phyloP scores from a whole-genome alignment of 1,140 invertebrate genomes.

The Ericerus pela region DNA sequence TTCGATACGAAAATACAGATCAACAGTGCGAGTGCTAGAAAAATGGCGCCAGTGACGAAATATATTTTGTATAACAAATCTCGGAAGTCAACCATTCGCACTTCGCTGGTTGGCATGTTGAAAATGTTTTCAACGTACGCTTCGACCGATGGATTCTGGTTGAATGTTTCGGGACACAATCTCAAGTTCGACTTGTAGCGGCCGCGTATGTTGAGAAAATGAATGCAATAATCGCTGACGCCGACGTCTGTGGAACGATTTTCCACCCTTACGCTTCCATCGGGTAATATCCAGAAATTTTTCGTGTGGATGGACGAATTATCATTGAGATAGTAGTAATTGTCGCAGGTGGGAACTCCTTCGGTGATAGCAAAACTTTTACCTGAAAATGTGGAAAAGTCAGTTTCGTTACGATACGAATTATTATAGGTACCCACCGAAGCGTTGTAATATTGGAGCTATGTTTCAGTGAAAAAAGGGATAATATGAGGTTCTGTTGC shows the following conservation, averaged over 20 bases:
- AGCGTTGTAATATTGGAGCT: too few species aligned
- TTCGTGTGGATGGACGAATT: neutral
- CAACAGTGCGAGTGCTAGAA: constrained; percentile 19
- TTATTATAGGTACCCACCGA: too few species aligned
- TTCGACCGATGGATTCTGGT: too few species aligned
- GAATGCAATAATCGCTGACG: neutral
- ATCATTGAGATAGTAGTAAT: neutral
- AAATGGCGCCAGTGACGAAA: constrained; percentile 18
- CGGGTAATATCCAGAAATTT: neutral
- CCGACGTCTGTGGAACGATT: neutral
- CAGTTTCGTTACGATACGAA: too few species aligned
- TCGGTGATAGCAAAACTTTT: too few species aligned
- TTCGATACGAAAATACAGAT: constrained; percentile 21
- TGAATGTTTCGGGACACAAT: too few species aligned
- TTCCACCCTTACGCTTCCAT: neutral
- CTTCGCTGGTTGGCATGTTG: neutral
- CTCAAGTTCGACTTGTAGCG: neutral
- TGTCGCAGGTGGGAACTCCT: too few species aligned
- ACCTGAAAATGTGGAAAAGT: too few species aligned
- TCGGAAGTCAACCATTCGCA: neutral
- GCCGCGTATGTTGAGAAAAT: neutral
- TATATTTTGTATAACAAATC: constrained; percentile 17
- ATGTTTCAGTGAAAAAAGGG: too few species aligned
- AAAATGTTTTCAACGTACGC: too few species aligned
- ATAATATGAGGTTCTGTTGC: too few species aligned